Evolutionary conservation across 2,797 vertebrate genomes (phyloP), one percentile per base, ranked within the genome.

Genomic region (Pipistrellus pipistrellus): DNA sequence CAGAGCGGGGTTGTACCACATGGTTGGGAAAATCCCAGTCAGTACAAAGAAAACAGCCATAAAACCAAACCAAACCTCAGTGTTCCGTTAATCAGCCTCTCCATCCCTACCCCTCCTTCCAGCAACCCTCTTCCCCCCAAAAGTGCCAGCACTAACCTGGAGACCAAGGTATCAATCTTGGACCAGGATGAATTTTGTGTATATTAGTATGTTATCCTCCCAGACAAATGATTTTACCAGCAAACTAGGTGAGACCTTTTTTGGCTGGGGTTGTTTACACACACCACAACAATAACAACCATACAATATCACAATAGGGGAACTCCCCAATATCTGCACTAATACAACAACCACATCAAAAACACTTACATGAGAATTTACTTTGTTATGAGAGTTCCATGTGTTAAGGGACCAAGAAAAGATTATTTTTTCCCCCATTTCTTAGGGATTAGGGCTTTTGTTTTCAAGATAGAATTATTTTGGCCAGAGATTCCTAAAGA

Each of bases 401-500:
- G 21, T 83, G 44, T 69, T 84, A 85, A 85, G 44, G 27, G 51
- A 62, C 12, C 12, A 71, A 93, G 35, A 35, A 69, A 85, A 88
- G 1, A 8, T 32, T 41, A 51, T 64, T 11, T 75, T 59, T 27
- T 5, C 4, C 11, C 2, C 27, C n/a, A 21, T 53, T 53, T 66
- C n/a, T 73, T 91, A 57, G 11, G 18, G 64, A 88, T 83, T 68
- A 88, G 48, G 6, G 13, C 13, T 80, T 44, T 93, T 94, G 4
- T 21, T 89, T 93, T 95, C 44, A 53, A 69, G 51, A 35, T 51
- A 81, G 51, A 92, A 55, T 66, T 83, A 32, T 93, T 91, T 76
- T 27, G 10, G 44, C 30, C 21, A 84, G 41, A 64, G n/a, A 64
- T 66, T 85, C 18, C 11, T 78, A 69, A 94, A 92, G 18, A 53